Evolutionary conservation across 2,888 invertebrate genomes (phyloP), one percentile per base, ranked within the genome.

Genomic region (Tetragnatha montana): DNA sequence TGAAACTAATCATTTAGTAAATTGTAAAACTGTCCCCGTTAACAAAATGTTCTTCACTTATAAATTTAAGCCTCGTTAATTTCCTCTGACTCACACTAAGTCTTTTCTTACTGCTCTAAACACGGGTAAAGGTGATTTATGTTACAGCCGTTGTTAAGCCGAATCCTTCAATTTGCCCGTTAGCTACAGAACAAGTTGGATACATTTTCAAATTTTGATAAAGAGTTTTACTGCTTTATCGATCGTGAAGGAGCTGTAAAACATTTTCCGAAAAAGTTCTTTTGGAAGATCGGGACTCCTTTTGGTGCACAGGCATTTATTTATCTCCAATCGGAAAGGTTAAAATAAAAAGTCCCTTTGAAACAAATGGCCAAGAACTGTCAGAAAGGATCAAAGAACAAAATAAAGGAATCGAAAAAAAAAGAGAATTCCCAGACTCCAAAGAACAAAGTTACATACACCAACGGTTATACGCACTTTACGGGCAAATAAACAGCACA

Each of bases 361-460:
- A 84, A 76, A 84, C 69, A 82, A 82, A 82, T 60, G 35, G 74
- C 74, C 60, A 60, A 74, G 69, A 84, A 84, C 84, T 84, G 84
- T 84, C 84, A 84, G 76, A 76, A 84, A 10, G 76, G 76, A 84
- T 84, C 69, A 76, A 68, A 84, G 22, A 71, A 35, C 19, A 70
- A 70, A 71, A 81, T 70, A 70, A 19, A 49, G 8, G n/a, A 12
- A 47, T 70, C 4, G 47, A 19, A 47, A 47, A 4, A 68, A 79
- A 68, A 17, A 2, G 4, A 81, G 73, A 70, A 47, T n/a, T 69
- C 47, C 47, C 49, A 68, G n/a, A 7, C 50, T 69, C 69, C 75
- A 60, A 82, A 82, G 60, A 71, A 51, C 82, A 74, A 73, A 73
- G 73, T 82, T 76, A 49, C 69, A 84, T 76, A 84, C 22, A 75